Evolutionary conservation across 2,888 invertebrate genomes (phyloP), one percentile per base, ranked within the genome.

Genomic region (Pegoplata infirma): DNA sequence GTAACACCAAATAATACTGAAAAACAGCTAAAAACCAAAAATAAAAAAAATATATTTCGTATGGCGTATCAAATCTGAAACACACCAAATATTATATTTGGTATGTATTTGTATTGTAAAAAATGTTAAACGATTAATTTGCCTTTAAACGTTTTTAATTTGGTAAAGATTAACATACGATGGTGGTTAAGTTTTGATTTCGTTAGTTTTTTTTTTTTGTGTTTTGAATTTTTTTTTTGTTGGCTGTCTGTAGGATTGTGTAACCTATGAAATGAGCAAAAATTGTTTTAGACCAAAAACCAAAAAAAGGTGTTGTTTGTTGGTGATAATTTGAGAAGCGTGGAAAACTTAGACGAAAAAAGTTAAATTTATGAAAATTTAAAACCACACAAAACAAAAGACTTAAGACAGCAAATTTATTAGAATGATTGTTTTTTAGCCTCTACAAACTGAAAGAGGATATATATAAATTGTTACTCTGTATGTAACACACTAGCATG

Each of bases 101-200:
- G 12, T 46, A 25, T 25, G 10, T 68, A 46, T 46, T 23, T 6
- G 8, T 75, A 71, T 47, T 49, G 17, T 80, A 83, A 86, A 84
- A 84, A 85, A 85, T 85, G 85, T 81, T 80, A 40, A 56, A 68
- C 87, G 80, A 86, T 87, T 87, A 86, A 86, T 86, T 85, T 83
- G 82, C 81, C 81, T 83, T 84, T 83, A 85, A 86, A 84, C 71
- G 74, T 71, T 71, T 78, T 56, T 59, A 78, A 80, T 80, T 80
- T 69, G 40, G 56, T 58, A 10, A n/a, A 56, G 64, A 63, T 55
- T 55, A 63, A 71, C 47, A 63, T 17, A 23, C 63, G 44, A n/a
- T n/a, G n/a, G 61, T 61, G 63, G 32, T 63, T 36, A 63, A 53
- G 17, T 51, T 59, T 40, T 21, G 14, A 16, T 25, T 47, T 21